Conservation (phyloP, 1,140 invertebrate species). For the Cheumatopsyche charites region DNA sequence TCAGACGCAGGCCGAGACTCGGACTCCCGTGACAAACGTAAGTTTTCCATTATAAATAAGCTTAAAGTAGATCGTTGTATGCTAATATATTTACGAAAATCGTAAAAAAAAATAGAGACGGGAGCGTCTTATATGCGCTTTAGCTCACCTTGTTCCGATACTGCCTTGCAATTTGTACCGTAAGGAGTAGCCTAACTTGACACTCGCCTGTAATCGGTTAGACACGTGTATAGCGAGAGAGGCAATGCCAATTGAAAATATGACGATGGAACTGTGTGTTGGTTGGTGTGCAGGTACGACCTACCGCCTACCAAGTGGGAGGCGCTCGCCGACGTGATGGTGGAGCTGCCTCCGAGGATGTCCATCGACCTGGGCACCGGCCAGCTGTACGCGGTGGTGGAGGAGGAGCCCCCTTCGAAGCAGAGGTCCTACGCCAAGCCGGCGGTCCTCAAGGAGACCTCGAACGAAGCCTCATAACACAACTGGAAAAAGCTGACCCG, state of each 20-base stretch:
- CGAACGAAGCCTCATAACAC: constrained; percentile 6
- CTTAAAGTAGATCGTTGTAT: background rate
- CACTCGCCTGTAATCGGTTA: constrained; percentile 20
- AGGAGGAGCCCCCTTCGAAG: constrained; percentile 34
- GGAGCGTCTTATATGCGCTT: background rate
- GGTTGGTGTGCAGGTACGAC: constrained; percentile 30
- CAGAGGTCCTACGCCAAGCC: constrained; percentile 20
- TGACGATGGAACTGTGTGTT: constrained; percentile 1
- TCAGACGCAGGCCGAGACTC: constrained; percentile 48
- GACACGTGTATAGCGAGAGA: background rate
- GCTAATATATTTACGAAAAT: background rate
- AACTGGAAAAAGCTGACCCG: background rate
- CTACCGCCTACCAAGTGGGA: constrained; percentile 61
- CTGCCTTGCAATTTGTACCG: constrained; percentile 25
- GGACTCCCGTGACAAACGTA: constrained; percentile 42
- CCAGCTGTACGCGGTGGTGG: constrained; percentile 57
- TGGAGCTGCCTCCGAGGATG: constrained; percentile 58
- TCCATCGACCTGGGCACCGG: constrained; percentile 59
- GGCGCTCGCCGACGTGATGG: constrained; percentile 60
- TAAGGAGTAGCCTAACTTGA: too few species aligned
- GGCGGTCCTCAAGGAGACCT: constrained; percentile 22
- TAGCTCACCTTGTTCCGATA: background rate
- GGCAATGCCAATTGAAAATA: background rate
- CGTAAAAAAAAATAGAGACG: background rate
- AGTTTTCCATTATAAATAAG: constrained; percentile 27